Percentiles rank a stretch among this genome's conserved stretches.
Conservation (phyloP, 2,113 vertebrate genomes). For the Cygnus buccinator region DNA sequence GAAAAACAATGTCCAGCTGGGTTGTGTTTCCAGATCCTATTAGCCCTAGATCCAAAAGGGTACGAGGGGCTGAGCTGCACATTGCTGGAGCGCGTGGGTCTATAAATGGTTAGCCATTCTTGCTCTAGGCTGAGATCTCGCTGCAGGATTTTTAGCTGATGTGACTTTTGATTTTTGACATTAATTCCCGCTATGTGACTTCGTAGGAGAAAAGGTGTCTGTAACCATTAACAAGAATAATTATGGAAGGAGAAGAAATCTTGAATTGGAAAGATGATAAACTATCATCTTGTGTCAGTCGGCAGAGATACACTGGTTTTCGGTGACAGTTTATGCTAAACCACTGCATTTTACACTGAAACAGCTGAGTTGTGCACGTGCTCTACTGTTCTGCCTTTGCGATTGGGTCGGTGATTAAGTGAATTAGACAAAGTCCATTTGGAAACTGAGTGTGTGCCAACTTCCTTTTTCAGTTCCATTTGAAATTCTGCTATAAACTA, state of each 20-base stretch:
- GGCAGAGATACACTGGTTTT: background rate
- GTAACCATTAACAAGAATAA: background rate
- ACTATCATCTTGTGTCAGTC: background rate
- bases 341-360: background rate
- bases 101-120: background rate
- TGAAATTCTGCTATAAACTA: background rate
- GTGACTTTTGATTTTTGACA: background rate
- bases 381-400: background rate
- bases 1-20: no score
- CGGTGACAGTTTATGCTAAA: background rate
- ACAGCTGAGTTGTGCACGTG: background rate
- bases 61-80: background rate
- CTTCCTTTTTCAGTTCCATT: background rate
- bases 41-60: background rate
- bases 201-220: background rate
- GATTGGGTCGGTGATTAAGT: background rate
- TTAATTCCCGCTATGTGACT: background rate
- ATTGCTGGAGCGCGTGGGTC: background rate
- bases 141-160: background rate
- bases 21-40: background rate
- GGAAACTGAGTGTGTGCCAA: background rate
- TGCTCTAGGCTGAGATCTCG: background rate
- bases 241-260: background rate
- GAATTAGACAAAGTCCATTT: background rate
- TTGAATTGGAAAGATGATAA: background rate